A percentile compares a stretch with the other conserved stretches of the same genome.
Conservation (phyloP, 2,888 invertebrate species). For the Drosophila parthenogenetica region DNA sequence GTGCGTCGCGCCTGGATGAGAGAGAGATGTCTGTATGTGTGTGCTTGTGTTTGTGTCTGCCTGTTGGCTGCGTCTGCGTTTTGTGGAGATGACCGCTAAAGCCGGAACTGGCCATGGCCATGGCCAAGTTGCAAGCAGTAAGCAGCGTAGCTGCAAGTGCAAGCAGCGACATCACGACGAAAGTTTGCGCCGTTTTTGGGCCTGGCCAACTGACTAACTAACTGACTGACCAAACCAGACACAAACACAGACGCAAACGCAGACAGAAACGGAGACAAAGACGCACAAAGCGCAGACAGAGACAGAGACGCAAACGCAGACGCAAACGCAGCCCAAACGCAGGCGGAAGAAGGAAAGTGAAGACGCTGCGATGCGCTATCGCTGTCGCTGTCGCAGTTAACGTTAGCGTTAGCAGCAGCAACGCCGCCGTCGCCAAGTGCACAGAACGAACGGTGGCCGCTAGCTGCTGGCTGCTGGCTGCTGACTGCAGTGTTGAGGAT, state of each 20-base stretch:
- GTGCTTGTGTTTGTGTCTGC: conserved; percentile 13
- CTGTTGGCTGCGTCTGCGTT: conserved; percentile 15
- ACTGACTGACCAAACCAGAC: conserved; percentile 55
- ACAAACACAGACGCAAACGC: conserved; percentile 23
- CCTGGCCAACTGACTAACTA: conserved; percentile 65
- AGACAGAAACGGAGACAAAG: neutral
- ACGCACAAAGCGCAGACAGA: neutral
- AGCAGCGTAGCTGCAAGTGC: conserved; percentile 20
- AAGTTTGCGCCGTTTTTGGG: conserved; percentile 79
- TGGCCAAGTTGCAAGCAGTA: conserved; percentile 43
- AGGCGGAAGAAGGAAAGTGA: conserved; percentile 75
- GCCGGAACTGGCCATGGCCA: conserved; percentile 72
- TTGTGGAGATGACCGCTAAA: conserved; percentile 61
- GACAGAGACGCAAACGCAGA: conserved; percentile 9
- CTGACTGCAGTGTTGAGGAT: neutral
- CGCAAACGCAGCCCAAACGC: conserved; percentile 39
- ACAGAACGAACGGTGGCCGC: conserved; percentile 8
- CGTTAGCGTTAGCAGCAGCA: conserved; percentile 13
- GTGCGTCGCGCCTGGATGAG: conserved; percentile 66
- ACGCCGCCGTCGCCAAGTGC: conserved; percentile 16
- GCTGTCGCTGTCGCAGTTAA: neutral
- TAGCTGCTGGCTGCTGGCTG: too few relatives aligned
- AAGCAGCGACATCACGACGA: conserved; percentile 55
- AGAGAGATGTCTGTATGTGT: conserved; percentile 34
- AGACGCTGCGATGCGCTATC: conserved; percentile 27